Base-by-base conservation (phyloP, 2,888 invertebrate species). In the Fabriciana adippe region DNA sequence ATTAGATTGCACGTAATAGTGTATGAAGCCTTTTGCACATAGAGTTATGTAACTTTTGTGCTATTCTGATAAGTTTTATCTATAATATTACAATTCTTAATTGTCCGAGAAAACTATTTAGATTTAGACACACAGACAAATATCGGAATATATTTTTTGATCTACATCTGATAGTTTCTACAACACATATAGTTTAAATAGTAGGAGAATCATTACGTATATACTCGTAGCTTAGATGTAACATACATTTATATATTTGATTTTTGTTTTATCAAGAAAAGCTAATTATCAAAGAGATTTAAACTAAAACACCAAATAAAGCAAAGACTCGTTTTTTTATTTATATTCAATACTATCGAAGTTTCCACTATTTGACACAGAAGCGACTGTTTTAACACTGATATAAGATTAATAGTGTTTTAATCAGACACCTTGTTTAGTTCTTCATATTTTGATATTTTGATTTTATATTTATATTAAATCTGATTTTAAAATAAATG, bases 151-250 rank as follows among this genome's bases (percentile, higher is more conserved):
- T 73, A 72, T 65, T 68, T 66, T 67, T 61, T 60, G 64, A 62
- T 56, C 45, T 67, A 65, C 54, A 55, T 50, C 50, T 54, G 56
- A 67, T 67, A 70, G 54, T 56, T 66, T 72, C 70, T 71, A 71
- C 71, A 72, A 73, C 72, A 73, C 70, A 64, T 68, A 74, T 53
- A 68, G 59, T 68, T 68, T 54, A 41, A 64, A 62, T 66, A 57
- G 62, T 66, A 66, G 55, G 66, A 66, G 66, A 59, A 62, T 18
- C 18, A 18, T 69, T 75, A 75, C 75, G 75, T 75, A 75, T 74
- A 72, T 74, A 64, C 67, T 66, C 60, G 14, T 60, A 69, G 55
- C 55, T 51, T 69, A 69, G 41, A 18, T 35, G 21, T 67, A 62
- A 18, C 21, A 31, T 66, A 50, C 41, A 55, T 55, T 59, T 55